Percentiles rank a stretch among this genome's conserved stretches.
phyloP scores from a whole-genome alignment of 1,140 invertebrate species.

The Philopotamus ludificatus region DNA sequence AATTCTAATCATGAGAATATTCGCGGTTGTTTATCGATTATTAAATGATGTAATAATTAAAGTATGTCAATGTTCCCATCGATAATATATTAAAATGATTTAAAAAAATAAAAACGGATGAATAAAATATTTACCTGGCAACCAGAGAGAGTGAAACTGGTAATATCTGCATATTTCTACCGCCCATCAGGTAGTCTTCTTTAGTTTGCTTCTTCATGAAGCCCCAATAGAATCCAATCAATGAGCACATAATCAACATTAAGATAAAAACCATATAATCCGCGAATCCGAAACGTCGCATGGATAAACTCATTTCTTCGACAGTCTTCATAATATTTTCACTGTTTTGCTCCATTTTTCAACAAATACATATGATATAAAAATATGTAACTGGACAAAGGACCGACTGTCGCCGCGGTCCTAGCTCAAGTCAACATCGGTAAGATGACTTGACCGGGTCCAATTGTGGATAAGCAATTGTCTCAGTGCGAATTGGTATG shows the following conservation, averaged over 20 bases:
- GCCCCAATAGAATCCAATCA: conserved; percentile 78
- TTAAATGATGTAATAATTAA: too few relatives aligned
- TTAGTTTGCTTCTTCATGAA: conserved; percentile 68
- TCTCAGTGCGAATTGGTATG: not conserved
- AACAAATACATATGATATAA: too few relatives aligned
- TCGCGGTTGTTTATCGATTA: too few relatives aligned
- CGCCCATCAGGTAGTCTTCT: conserved; percentile 81
- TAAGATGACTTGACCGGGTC: not conserved
- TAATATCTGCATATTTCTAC: conserved; percentile 76
- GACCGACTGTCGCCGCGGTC: not conserved
- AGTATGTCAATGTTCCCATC: too few relatives aligned
- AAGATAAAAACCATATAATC: conserved; percentile 72
- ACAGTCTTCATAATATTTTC: conserved; percentile 49
- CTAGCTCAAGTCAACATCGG: not conserved
- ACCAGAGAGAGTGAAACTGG: conserved; percentile 80
- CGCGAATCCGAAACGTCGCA: conserved; percentile 64
- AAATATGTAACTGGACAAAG: too few relatives aligned
- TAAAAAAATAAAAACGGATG: not conserved
- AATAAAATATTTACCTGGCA: conserved; percentile 61
- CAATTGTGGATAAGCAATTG: not conserved
- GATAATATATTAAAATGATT: too few relatives aligned
- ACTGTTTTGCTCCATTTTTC: conserved; percentile 20
- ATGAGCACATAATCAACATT: conserved; percentile 71
- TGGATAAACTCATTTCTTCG: conserved; percentile 58
- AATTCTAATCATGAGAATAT: not conserved